Conservation (phyloP, 1,140 invertebrate genomes). For the Drosophila pectinifera region DNA sequence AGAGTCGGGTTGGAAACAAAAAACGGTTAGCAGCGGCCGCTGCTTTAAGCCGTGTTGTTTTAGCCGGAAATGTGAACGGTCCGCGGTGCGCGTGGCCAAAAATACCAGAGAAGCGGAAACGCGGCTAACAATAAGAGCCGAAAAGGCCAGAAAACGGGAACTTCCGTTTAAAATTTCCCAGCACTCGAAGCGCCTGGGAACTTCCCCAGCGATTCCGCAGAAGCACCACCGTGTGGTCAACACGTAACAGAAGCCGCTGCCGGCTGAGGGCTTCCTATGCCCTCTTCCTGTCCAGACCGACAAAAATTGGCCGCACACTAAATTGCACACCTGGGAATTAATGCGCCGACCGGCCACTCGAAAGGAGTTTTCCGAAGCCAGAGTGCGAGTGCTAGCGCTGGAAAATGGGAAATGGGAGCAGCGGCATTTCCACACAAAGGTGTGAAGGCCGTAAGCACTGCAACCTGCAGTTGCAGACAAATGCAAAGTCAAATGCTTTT, state of each 20-base stretch:
- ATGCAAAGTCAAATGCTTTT: constrained; percentile 70
- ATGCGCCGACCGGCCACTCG: constrained; percentile 68
- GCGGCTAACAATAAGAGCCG: constrained; percentile 71
- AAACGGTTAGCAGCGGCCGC: constrained; percentile 4
- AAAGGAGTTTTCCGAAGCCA: constrained; percentile 59
- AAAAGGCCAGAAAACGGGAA: constrained; percentile 74
- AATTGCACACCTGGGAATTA: constrained; percentile 82
- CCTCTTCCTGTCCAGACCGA: constrained; percentile 52
- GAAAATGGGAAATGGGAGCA: constrained; percentile 17
- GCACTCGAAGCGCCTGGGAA: constrained; percentile 34
- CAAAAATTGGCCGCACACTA: constrained; percentile 80
- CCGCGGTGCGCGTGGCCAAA: constrained; percentile 26
- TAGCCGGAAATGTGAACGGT: constrained; percentile 53
- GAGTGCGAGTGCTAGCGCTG: neutral
- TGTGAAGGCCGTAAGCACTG: constrained; percentile 57
- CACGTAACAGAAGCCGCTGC: constrained; percentile 56
- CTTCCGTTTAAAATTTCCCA: constrained; percentile 76
- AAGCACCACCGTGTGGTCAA: constrained; percentile 63
- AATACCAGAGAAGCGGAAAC: constrained; percentile 63
- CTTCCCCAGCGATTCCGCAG: neutral
- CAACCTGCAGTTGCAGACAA: constrained; percentile 45
- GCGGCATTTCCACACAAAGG: constrained; percentile 33
- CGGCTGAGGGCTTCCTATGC: constrained; percentile 14
- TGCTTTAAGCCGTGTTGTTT: constrained; percentile 20
- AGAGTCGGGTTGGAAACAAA: constrained; percentile 27